These are phyloP conservation scores for Loxodonta africana DNA, from an alignment of 2,113 vertebrate species.

Conservation along the genomic window DNA sequence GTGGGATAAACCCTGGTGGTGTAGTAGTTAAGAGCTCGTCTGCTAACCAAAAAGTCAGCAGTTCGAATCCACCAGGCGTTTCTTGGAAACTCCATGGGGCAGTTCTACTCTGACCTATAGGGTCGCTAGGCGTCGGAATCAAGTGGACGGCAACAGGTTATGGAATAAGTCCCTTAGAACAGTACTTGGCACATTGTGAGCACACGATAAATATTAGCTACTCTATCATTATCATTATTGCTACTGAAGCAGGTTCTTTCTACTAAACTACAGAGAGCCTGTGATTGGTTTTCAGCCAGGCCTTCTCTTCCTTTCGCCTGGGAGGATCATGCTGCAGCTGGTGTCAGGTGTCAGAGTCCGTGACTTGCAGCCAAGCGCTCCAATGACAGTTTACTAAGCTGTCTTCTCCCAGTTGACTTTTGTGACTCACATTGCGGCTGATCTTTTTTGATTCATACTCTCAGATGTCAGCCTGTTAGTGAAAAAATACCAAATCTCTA, in stretches of 20 bases:
- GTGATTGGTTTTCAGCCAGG: not conserved
- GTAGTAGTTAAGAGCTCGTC: too few species aligned
- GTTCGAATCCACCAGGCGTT: too few species aligned
- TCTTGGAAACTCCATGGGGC: too few species aligned
- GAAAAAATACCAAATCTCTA: not conserved
- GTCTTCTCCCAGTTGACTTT: slow-evolving; percentile 6
- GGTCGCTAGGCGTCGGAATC: too few species aligned
- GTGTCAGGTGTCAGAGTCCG: not conserved
- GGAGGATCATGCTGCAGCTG: not conserved
- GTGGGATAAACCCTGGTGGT: too few species aligned
- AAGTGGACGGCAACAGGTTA: too few species aligned
- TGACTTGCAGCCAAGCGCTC: not conserved
- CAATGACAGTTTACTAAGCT: not conserved
- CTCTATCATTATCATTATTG: not conserved
- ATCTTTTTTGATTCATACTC: not conserved
- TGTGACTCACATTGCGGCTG: not conserved
- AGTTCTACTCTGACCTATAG: too few species aligned
- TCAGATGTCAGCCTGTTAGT: not conserved
- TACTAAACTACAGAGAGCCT: not conserved
- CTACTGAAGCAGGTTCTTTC: not conserved
- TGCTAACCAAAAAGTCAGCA: too few species aligned
- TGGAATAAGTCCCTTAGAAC: not conserved
- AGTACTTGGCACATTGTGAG: too few species aligned
- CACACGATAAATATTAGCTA: not conserved
- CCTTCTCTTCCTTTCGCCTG: not conserved